Percentiles rank a stretch among this genome's conserved stretches.
phyloP scores from a whole-genome alignment of 2,888 invertebrate genomes.

The Phortica okadai region DNA sequence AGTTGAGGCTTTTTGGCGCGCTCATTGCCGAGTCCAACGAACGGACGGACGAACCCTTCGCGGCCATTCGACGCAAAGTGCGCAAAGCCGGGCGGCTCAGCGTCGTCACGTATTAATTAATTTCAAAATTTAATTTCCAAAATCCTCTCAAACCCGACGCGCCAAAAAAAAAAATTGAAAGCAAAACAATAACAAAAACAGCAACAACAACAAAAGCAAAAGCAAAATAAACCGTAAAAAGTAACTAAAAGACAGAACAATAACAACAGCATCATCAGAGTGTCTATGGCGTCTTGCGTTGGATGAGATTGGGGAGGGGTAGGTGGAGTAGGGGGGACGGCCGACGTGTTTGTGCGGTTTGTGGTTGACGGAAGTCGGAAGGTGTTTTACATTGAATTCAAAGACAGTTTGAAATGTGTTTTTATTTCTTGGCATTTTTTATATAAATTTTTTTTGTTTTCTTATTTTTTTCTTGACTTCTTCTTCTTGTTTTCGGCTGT shows the following conservation, averaged over 20 bases:
- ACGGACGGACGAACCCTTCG: too few relatives aligned
- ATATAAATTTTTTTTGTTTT: not conserved
- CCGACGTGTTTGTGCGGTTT: not conserved
- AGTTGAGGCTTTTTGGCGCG: slow-evolving; percentile 35
- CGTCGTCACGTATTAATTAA: slow-evolving; percentile 43
- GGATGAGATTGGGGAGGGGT: not conserved
- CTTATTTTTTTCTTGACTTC: slow-evolving; percentile 1
- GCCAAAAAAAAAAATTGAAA: slow-evolving; percentile 12
- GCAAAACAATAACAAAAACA: not conserved
- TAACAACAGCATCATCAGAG: not conserved
- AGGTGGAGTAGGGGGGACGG: not conserved
- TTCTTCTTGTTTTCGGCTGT: not conserved
- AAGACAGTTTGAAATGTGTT: slow-evolving; percentile 17
- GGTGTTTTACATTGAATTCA: not conserved
- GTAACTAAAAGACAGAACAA: not conserved
- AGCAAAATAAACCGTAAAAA: not conserved
- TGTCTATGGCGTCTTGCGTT: not conserved
- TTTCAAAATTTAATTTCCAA: slow-evolving; percentile 38
- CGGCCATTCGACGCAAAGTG: not conserved
- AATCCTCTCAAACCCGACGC: slow-evolving; percentile 22
- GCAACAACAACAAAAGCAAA: slow-evolving; percentile 11
- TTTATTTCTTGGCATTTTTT: slow-evolving; percentile 9
- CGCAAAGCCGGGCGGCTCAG: slow-evolving; percentile 28
- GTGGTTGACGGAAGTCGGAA: slow-evolving; percentile 8
- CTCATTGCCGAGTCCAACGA: not conserved